Evolutionary conservation across 1,140 invertebrate species (phyloP), one percentile per base, ranked within the genome.

Genomic region (Drosophila quadrilineata): DNA sequence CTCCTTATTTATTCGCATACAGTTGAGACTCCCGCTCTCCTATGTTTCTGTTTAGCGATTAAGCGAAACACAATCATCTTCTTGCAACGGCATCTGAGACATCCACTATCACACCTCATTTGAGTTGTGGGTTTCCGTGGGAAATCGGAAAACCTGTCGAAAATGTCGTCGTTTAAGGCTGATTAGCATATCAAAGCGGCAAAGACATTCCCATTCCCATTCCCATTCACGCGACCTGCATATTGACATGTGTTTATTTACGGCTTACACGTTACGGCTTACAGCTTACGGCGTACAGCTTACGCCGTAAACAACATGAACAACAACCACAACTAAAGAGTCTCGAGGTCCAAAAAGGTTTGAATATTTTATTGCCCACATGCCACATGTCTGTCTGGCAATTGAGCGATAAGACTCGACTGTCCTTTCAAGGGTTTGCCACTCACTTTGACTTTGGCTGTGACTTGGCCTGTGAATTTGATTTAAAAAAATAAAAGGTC

Each of bases 61-160:
- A 54, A 43, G 52, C 22, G 4, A 9, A 10, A 8, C 10, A 12
- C 21, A 43, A 31, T 21, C n/a, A n/a, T n/a, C n/a, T n/a, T n/a
- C n/a, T n/a, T n/a, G n/a, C n/a, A 22, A 10, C 31, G 22, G 3
- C 21, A 52, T 16, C 26, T 33, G 19, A 3, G 10, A 6, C 9
- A 19, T n/a, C 28, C 46, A 24, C 36, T 41, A 50, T 40, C 45
- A 28, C 19, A 9, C 26, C 5, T 14, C 2, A 29, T 21, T 6
- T 4, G 17, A 3, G 56, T 53, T 57, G 26, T 29, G 29, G 16
- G 43, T 62, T 76, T 82, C 69, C 76, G 69, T 76, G 69, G 73
- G 73, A 84, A 76, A 84, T 70, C 69, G 77, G 79, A 82, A 82
- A 82, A 84, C 77, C 79, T 84, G 77, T 84, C 77, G 52, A 82